Evolutionary conservation across 2,888 invertebrate species (phyloP), one percentile per base, ranked within the genome.

Genomic region (Pterostichus niger): DNA sequence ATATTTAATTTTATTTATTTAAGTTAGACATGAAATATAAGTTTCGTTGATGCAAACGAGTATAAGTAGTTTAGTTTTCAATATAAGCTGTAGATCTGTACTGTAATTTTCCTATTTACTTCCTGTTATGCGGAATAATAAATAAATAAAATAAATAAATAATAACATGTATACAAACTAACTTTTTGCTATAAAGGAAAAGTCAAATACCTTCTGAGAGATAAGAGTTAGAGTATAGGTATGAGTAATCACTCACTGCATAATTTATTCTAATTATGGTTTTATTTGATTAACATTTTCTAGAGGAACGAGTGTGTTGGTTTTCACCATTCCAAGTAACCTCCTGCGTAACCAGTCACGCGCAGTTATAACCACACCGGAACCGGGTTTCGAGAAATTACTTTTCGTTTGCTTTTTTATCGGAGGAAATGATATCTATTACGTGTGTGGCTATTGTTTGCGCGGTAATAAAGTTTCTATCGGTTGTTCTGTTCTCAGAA

Each of bases 361-460:
- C 11, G 6, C 44, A 6, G 33, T 64, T 35, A 33, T 44, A 44
- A 10, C 44, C 44, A 71, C 33, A 40, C 64, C 68, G 68, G 68
- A 71, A 71, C 68, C 17, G 13, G 40, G 10, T 44, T 71, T 56
- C 56, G 13, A 56, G 56, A 10, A 40, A 71, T 71, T 13, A 71
- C 68, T 71, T 71, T 68, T 44, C 68, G 10, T 44, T 40, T 17
- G 44, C 40, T 44, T 71, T 71, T 71, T 71, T 71, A 71, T 71
- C 44, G 15, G 44, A 44, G 68, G 44, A 71, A 71, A 71, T 71
- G 68, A 71, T 71, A 71, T 71, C 68, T 71, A 44, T 71, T 71
- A 71, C 68, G 68, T 71, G 68, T 71, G 68, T 71, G 68, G 68
- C 68, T 71, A 71, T 71, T 71, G 68, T 71, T 71, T 71, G 68